A percentile compares a stretch with the other conserved stretches of the same genome.
These are phyloP conservation scores for Hemibates koningsi DNA, from an alignment of 2,113 vertebrate genomes.

Conservation along the genomic window DNA sequence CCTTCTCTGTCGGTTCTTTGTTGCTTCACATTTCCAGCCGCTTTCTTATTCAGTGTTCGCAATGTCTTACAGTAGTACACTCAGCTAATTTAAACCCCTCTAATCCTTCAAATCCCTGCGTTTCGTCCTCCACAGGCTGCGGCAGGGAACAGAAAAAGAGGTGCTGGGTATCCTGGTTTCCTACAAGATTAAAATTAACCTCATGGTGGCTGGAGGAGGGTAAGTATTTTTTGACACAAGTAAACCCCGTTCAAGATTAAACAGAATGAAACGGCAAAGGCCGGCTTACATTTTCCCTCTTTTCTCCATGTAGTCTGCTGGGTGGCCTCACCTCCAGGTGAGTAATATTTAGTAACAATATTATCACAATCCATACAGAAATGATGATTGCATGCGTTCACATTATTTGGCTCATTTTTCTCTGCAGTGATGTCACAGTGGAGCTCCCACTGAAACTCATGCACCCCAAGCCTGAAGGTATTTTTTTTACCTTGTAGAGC, in stretches of 20 bases:
- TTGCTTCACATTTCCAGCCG: not conserved
- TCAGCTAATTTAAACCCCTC: not conserved
- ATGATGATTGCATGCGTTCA: not conserved
- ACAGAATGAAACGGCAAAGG: not conserved
- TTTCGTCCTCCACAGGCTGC: constrained; percentile 61
- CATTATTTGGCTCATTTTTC: constrained; percentile 26
- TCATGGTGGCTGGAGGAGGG: constrained; percentile 83
- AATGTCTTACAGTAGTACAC: not conserved
- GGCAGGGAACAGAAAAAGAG: constrained; percentile 75
- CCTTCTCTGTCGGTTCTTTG: not conserved
- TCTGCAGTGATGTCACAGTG: constrained; percentile 75
- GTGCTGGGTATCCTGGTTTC: constrained; percentile 83
- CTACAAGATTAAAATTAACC: constrained; percentile 86
- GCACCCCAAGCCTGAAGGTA: constrained; percentile 78
- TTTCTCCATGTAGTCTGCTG: constrained; percentile 69
- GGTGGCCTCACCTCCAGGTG: constrained; percentile 84
- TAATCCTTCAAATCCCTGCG: constrained; percentile 1
- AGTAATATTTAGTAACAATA: constrained; percentile 1
- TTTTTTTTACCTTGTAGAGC: not conserved
- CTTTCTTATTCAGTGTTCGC: not conserved
- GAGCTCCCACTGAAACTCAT: constrained; percentile 82
- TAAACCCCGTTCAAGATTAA: not conserved
- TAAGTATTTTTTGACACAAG: not conserved
- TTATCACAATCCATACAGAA: not conserved
- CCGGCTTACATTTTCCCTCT: not conserved